Evolutionary conservation across 37 sponge, comb jelly and placozoan species (phyloP), one percentile per base, ranked within the genome.

Genomic region (Oopsacas minuta): DNA sequence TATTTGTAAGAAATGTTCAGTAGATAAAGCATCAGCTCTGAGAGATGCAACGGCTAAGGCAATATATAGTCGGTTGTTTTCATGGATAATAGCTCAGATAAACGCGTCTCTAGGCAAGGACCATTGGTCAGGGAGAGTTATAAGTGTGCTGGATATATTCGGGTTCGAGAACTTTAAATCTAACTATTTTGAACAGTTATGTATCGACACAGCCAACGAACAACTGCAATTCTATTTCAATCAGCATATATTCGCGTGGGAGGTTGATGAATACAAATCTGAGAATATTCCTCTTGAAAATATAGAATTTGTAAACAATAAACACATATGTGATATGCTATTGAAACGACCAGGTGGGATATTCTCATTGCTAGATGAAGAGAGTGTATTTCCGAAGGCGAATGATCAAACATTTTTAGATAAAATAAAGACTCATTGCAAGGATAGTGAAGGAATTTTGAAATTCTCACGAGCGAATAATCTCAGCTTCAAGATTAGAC

Each of bases 181-280:
- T 28, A 94, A 94, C 86, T 91, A 90, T 0, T 94, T 94, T 86
- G 94, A 94, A 52, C 94, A 94, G 85, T 87, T 94, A 36, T 94
- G 92, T 85, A 94, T 94, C 83, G 90, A 94, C 86, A 86, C 91
- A 17, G 90, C 91, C 28, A 94, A 94, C 52, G 94, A 94, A 38
- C 94, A 94, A 84, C 89, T 94, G 1, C 94, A 94, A 87, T 91
- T 90, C 81, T 91, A 91, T 81, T 94, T 94, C 86, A 94, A 94
- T 88, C 91, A 94, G 51, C 87, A 91, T 82, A 81, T 94, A 36
- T 94, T 94, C 85, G 94, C 91, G 0, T 91, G 91, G 94, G 94
- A 94, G 39, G 90, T 90, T 89, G 75, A 61, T 5, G 75, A 61
- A 34, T 61, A 61, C 30, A 61, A n/a, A 34, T 3, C 30, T 32